Conservation (phyloP, 2,888 invertebrate species). For the Ceratothoa steindachneri region DNA sequence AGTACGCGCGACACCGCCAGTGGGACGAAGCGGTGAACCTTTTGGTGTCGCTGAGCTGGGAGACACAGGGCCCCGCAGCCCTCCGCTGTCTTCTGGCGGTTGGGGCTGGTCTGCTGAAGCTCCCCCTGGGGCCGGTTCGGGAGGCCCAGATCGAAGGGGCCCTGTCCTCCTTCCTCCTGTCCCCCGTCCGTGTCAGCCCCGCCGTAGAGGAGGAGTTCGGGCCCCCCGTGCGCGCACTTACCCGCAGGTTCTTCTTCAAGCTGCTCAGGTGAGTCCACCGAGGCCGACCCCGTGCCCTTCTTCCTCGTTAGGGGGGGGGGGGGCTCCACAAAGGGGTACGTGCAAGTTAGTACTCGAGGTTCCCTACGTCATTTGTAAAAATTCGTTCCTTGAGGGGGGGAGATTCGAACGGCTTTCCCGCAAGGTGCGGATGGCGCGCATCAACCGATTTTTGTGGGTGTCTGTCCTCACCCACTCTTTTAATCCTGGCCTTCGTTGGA, state of each 20-base stretch:
- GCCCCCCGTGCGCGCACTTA: constrained; percentile 70
- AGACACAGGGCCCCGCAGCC: constrained; percentile 68
- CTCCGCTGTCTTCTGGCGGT: constrained; percentile 71
- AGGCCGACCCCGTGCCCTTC: constrained; percentile 12
- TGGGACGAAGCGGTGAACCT: constrained; percentile 67
- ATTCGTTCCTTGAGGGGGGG: not conserved
- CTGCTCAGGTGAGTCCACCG: constrained; percentile 65
- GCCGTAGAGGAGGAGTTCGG: constrained; percentile 69
- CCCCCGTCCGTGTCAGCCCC: constrained; percentile 64
- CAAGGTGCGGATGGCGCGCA: no score
- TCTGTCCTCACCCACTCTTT: no score
- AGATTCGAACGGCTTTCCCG: not conserved
- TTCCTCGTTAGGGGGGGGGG: not conserved
- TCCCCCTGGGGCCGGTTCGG: constrained; percentile 61
- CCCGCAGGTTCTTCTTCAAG: constrained; percentile 81
- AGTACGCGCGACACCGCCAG: constrained; percentile 63
- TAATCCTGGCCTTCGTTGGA: no score
- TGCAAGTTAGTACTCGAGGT: not conserved
- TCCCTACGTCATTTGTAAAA: not conserved
- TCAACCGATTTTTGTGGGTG: no score
- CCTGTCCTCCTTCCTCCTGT: constrained; percentile 73
- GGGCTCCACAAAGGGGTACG: not conserved
- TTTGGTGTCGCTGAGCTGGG: constrained; percentile 70
- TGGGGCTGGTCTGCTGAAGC: constrained; percentile 51
- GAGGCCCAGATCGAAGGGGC: constrained; percentile 69